Evolutionary conservation across 2,888 invertebrate species (phyloP).

Genomic region (Melieria picta): DNA sequence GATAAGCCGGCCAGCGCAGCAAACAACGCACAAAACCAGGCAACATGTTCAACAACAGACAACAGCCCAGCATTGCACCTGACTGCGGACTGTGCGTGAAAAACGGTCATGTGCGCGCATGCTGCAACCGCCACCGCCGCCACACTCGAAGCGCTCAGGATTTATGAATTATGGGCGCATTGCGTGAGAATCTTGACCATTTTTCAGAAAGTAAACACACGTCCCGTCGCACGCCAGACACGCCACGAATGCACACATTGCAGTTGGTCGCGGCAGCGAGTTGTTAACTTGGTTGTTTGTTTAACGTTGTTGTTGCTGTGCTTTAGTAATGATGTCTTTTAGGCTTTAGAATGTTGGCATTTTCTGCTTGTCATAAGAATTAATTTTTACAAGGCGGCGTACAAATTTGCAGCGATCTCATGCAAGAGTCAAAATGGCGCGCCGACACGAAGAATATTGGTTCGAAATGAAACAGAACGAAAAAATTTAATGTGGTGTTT

Average conservation of each 20-base stretch:
- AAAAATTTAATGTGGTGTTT: no score
- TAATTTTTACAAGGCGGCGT: no score
- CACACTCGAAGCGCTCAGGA: background rate
- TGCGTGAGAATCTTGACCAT: slow-evolving; percentile 11
- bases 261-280: slow-evolving; percentile 1
- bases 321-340: slow-evolving; percentile 4
- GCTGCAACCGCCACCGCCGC: background rate
- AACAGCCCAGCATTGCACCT: slow-evolving; percentile 1
- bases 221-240: background rate
- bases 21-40: background rate
- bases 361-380: no score
- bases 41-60: slow-evolving; percentile 12
- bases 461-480: no score
- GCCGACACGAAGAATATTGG: no score
- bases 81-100: background rate
- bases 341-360: background rate
- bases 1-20: slow-evolving; percentile 5
- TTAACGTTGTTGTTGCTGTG: background rate
- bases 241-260: background rate
- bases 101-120: background rate
- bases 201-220: slow-evolving; percentile 18
- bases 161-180: slow-evolving; percentile 18
- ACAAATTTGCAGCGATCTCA: no score
- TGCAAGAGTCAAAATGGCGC: no score
- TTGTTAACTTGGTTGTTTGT: slow-evolving; percentile 5